Evolutionary conservation across 2,797 vertebrate genomes (phyloP).

Genomic region (Coilia nasus): DNA sequence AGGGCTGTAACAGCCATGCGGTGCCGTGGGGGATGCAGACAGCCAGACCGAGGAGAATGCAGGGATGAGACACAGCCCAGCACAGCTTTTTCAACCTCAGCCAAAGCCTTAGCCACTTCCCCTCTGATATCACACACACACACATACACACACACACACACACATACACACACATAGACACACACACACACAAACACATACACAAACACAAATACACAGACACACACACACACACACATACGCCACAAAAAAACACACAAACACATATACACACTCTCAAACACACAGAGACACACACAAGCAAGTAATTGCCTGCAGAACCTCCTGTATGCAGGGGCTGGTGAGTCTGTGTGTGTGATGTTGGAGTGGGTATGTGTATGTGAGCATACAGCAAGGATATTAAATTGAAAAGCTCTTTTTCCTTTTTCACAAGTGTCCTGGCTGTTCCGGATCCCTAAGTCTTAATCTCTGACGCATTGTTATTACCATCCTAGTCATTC

Average conservation of each 20-base stretch:
- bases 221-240: background rate
- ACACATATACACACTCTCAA: background rate
- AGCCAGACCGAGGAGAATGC: conserved; percentile 55
- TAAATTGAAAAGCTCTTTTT: background rate
- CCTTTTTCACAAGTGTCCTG: background rate
- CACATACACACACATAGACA: too few relatives aligned
- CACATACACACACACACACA: background rate
- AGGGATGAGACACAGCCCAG: conserved; percentile 48
- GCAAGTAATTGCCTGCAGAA: too few relatives aligned
- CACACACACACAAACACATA: background rate
- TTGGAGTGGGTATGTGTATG: conserved; percentile 11
- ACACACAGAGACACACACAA: background rate
- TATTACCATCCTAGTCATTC: background rate
- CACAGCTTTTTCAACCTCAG: conserved; percentile 38
- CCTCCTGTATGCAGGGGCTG: conserved; percentile 37
- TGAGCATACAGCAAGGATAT: background rate
- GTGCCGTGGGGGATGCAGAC: conserved; percentile 48
- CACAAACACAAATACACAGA: background rate
- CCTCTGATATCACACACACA: conserved; percentile 36
- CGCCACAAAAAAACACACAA: background rate
- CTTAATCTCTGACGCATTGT: background rate
- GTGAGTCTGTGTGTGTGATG: conserved; percentile 12
- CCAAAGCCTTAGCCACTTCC: conserved; percentile 52
- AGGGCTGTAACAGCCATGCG: conserved; percentile 48
- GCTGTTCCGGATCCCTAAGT: background rate